Evolutionary conservation across 1,140 invertebrate species (phyloP), one percentile per base, ranked within the genome.

Genomic region (Coptotermes formosanus): DNA sequence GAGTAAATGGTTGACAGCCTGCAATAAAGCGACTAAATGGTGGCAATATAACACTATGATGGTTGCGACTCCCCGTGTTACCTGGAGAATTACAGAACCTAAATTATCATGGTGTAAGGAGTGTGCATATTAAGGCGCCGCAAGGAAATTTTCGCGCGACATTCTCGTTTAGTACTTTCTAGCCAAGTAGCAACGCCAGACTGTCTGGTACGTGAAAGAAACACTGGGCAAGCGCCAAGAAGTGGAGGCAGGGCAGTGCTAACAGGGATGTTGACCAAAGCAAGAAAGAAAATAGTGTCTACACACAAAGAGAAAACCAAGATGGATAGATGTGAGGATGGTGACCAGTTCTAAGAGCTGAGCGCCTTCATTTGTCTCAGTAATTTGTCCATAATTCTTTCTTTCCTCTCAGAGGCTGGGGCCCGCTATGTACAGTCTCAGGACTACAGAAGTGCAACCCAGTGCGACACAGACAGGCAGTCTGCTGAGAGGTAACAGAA

Each of bases 351-450:
- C 9, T 11, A 14, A 9, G 64, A 7, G 12, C 59, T 64, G 7
- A 64, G 12, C 59, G 64, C 64, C 8, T 3, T 30, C 64, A 75
- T 75, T 75, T 75, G 64, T 75, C 64, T 75, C 64, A 75, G 64
- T 75, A 75, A 75, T 75, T 75, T 75, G 64, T 75, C n/a, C 64
- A 75, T 75, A 75, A 75, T 75, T 75, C 64, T 75, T 75, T 75
- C 64, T 9, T n/a, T 75, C n/a, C n/a, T 75, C 64, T 75, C 64
- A 8, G 3, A 2, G 25, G 30, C 9, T n/a, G 11, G 19, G 8
- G 25, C 30, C 64, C 64, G 64, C 64, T 75, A 75, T 30, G 64
- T 75, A 75, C 64, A 75, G 64, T 75, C 64, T 2, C 25, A 25
- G 9, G 64, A 75, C 7, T 9, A 25, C 30, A n/a, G 6, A 75